These are phyloP conservation scores for Meriones psammophilus DNA, from an alignment of 2,797 vertebrate genomes.

Conservation along the genomic window DNA sequence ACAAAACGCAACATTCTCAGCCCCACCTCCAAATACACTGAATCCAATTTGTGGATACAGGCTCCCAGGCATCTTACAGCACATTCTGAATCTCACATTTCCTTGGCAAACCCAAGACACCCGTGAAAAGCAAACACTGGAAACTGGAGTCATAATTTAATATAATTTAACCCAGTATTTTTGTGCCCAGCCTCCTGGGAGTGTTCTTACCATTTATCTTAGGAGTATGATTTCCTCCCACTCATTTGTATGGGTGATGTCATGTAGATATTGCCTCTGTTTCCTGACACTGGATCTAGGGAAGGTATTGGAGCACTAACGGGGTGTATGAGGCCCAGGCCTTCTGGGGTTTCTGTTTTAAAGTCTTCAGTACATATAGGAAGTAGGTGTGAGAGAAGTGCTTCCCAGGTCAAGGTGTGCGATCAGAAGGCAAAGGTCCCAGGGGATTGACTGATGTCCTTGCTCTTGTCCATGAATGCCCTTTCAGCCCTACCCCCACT, in stretches of 20 bases:
- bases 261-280: not conserved
- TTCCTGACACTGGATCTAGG: not conserved
- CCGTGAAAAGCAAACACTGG: not conserved
- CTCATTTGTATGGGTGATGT: not conserved
- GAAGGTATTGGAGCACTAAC: not conserved
- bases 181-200: not conserved
- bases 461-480: not conserved
- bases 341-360: not conserved
- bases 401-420: slow-evolving; percentile 27
- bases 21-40: not conserved
- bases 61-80: not conserved
- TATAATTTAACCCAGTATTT: not conserved
- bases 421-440: slow-evolving; percentile 14
- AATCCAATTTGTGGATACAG: not conserved
- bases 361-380: not conserved
- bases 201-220: not conserved
- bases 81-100: not conserved
- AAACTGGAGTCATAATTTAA: not conserved
- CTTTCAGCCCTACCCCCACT: not conserved
- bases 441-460: slow-evolving; percentile 48
- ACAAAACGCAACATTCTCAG: not conserved
- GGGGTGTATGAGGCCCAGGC: not conserved
- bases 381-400: not conserved
- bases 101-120: slow-evolving; percentile 6
- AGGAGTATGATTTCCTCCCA: not conserved